A percentile compares a stretch with the other conserved stretches of the same genome.
phyloP scores from a whole-genome alignment of 2,797 vertebrate species.

The Macropus fuliginosus region DNA sequence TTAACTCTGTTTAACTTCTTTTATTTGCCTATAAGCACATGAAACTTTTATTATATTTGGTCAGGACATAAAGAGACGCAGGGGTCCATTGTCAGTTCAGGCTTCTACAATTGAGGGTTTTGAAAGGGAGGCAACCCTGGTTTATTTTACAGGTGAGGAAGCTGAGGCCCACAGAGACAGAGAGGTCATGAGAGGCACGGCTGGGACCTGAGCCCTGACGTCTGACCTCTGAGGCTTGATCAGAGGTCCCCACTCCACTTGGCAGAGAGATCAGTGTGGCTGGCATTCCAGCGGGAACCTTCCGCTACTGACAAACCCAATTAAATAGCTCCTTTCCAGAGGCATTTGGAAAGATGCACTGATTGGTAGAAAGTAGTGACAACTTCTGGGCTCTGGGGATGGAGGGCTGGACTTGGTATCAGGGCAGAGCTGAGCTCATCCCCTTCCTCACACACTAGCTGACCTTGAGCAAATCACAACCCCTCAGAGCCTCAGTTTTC shows the following conservation, averaged over 20 bases:
- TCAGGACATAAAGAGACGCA: neutral
- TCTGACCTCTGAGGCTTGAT: neutral
- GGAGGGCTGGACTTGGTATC: neutral
- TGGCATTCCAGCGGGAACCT: neutral
- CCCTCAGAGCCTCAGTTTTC: neutral
- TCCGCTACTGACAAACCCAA: neutral
- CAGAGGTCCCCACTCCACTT: no score
- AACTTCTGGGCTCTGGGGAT: neutral
- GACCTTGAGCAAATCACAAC: neutral
- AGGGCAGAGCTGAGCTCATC: neutral
- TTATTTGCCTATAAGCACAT: constrained; percentile 2
- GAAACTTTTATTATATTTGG: constrained; percentile 4
- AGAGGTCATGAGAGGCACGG: neutral
- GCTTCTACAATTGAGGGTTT: neutral
- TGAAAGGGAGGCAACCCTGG: neutral
- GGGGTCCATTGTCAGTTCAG: neutral
- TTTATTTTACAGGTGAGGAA: neutral
- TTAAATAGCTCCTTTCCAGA: neutral
- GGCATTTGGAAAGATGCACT: neutral
- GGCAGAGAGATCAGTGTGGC: neutral
- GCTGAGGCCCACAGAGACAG: neutral
- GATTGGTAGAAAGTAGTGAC: neutral
- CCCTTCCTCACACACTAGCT: neutral
- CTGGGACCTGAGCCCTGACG: neutral
- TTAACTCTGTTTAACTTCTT: constrained; percentile 21